phyloP scores from a whole-genome alignment of 2,113 vertebrate genomes.

The Lontra canadensis region DNA sequence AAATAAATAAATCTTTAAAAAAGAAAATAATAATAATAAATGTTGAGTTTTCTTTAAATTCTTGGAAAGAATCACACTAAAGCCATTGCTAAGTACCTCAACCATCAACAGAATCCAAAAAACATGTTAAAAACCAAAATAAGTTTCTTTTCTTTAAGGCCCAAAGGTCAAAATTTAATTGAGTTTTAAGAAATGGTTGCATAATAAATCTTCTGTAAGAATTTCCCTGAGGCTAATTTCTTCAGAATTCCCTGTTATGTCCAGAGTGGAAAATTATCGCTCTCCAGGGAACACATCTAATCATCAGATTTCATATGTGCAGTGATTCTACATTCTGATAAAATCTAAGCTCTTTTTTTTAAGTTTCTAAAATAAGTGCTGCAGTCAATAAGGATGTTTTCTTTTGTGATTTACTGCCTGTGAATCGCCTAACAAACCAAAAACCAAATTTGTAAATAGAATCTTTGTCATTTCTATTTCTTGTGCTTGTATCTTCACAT shows the following conservation, averaged over 20 bases:
- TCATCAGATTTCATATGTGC: neutral
- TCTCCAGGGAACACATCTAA: neutral
- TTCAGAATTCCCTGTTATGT: neutral
- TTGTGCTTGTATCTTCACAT: neutral
- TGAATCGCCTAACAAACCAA: neutral
- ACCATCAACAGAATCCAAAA: neutral
- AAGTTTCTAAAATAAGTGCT: neutral
- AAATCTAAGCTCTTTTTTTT: slow-evolving; percentile 15
- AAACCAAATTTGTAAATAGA: neutral
- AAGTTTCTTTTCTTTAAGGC: neutral
- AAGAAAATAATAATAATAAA: neutral
- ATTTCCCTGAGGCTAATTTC: slow-evolving; percentile 21
- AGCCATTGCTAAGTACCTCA: neutral
- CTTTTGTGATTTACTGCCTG: neutral
- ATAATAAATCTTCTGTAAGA: neutral
- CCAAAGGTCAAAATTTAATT: slow-evolving; percentile 14
- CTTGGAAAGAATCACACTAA: neutral
- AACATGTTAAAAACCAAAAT: neutral
- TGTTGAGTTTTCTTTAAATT: neutral
- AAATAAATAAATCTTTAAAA: neutral
- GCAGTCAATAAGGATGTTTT: neutral
- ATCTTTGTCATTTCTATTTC: neutral
- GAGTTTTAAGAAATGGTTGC: neutral
- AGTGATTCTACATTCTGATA: neutral
- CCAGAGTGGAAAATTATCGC: neutral